These are phyloP conservation scores for Lacanobia oleracea DNA, from an alignment of 2,888 invertebrate species.

Conservation along the genomic window DNA sequence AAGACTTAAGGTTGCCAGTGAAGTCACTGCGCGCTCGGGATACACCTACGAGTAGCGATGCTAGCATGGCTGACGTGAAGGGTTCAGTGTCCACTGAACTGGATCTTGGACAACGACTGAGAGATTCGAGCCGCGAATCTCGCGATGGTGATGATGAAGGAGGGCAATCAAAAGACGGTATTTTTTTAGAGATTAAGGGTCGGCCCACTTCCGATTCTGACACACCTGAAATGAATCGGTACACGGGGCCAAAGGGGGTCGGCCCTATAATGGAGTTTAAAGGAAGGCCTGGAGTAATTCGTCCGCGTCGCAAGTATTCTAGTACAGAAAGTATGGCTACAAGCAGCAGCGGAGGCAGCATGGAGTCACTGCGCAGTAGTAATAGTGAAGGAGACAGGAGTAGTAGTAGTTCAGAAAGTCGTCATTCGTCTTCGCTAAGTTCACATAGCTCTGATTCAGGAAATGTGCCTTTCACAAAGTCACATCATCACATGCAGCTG, in stretches of 20 bases:
- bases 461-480: conserved; percentile 91
- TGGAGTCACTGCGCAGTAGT: conserved; percentile 96
- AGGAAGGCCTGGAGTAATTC: conserved; percentile 89
- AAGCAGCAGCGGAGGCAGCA: conserved; percentile 96
- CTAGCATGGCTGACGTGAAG: conserved; percentile 92
- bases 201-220: conserved; percentile 92
- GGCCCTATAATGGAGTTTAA: conserved; percentile 92
- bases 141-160: conserved; percentile 93
- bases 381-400: conserved; percentile 97
- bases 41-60: conserved; percentile 91
- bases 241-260: conserved; percentile 90
- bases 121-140: conserved; percentile 89
- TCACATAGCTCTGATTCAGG: conserved; percentile 96
- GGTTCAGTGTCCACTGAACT: conserved; percentile 86
- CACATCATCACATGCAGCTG: conserved; percentile 91
- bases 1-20: conserved; percentile 94
- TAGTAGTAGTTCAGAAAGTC: conserved; percentile 96
- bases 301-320: conserved; percentile 92
- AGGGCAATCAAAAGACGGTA: conserved; percentile 92
- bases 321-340: conserved; percentile 97
- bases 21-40: conserved; percentile 92
- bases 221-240: conserved; percentile 90
- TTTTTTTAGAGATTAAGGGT: conserved; percentile 94
- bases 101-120: conserved; percentile 88
- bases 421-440: conserved; percentile 95